phyloP scores from a whole-genome alignment of 2,797 vertebrate genomes.

The Valencia hispanica region DNA sequence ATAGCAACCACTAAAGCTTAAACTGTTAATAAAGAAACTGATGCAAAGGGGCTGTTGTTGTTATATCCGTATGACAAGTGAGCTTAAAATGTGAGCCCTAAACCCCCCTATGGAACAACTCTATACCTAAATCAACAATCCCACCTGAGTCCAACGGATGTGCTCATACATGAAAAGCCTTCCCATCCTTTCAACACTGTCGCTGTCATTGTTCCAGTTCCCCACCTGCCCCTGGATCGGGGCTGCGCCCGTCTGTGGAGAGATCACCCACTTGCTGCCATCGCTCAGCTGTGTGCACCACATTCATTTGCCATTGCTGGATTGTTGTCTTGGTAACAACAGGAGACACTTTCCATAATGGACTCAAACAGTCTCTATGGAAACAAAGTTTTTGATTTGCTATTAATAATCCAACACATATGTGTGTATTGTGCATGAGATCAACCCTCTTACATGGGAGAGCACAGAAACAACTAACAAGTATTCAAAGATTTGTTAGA shows the following conservation, averaged over 20 bases:
- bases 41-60: not conserved
- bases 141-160: constrained; percentile 4
- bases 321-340: constrained; percentile 87
- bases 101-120: not conserved
- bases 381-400: constrained; percentile 87
- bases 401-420: constrained; percentile 84
- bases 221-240: constrained; percentile 44
- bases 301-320: constrained; percentile 77
- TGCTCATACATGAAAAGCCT: constrained; percentile 20
- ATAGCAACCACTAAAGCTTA: not conserved
- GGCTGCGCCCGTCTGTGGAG: constrained; percentile 70
- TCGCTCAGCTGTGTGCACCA: constrained; percentile 72
- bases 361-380: constrained; percentile 86
- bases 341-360: constrained; percentile 85
- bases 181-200: constrained; percentile 20
- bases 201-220: constrained; percentile 30
- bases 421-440: constrained; percentile 62
- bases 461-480: constrained; percentile 8
- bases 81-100: not conserved
- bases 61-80: not conserved
- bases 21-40: not conserved
- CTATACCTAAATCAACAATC: not conserved
- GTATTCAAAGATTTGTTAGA: constrained; percentile 11
- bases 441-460: constrained; percentile 39
- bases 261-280: constrained; percentile 69